These are phyloP conservation scores for Amiota communis DNA, from an alignment of 2,888 invertebrate genomes.

Conservation along the genomic window DNA sequence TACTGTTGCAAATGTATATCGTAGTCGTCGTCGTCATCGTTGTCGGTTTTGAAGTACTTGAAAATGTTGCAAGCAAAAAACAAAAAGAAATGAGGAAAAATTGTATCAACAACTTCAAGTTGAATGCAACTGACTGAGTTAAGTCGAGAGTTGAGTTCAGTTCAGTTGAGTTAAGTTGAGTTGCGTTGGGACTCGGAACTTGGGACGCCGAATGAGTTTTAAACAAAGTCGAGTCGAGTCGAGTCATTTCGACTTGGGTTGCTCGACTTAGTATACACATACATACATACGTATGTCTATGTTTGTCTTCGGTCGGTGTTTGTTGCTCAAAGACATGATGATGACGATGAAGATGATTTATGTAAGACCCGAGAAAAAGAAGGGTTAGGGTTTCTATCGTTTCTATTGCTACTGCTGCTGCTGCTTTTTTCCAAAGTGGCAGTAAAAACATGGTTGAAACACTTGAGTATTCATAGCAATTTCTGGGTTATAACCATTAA, in stretches of 20 bases:
- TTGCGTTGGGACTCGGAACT: too few species aligned
- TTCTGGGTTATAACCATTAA: conserved; percentile 65
- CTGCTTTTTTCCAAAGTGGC: not conserved
- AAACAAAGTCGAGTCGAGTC: too few species aligned
- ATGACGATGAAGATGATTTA: conserved; percentile 57
- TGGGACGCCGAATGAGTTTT: too few species aligned
- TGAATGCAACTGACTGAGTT: conserved; percentile 11
- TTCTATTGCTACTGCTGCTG: not conserved
- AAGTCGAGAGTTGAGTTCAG: too few species aligned
- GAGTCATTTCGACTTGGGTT: not conserved
- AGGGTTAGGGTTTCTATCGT: conserved; percentile 20
- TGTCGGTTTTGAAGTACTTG: not conserved
- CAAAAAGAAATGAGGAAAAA: conserved; percentile 6
- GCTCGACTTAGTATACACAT: too few species aligned
- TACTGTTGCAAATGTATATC: not conserved
- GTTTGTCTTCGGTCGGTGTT: not conserved
- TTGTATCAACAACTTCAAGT: conserved; percentile 27
- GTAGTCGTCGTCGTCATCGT: too few species aligned
- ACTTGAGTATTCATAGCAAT: conserved; percentile 65
- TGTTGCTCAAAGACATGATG: not conserved
- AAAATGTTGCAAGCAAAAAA: conserved; percentile 3
- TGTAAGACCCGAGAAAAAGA: conserved; percentile 55
- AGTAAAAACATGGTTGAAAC: conserved; percentile 37
- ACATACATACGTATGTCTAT: not conserved
- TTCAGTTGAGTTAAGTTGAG: too few species aligned